phyloP scores from a whole-genome alignment of 64 coral and sea anemone genomes.

The Stylophora pistillata region DNA sequence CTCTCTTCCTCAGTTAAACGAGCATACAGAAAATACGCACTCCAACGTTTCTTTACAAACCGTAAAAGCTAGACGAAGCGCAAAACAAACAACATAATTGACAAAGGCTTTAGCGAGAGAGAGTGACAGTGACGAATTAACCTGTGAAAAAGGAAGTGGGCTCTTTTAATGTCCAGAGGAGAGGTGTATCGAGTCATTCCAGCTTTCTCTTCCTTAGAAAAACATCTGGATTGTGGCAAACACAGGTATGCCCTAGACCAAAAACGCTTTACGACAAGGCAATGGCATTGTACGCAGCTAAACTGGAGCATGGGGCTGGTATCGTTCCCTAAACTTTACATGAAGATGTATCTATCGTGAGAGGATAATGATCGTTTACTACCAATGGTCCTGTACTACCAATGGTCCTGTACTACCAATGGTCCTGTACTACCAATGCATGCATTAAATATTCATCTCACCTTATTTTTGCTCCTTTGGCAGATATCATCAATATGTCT shows the following conservation, averaged over 20 bases:
- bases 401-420: too few species aligned
- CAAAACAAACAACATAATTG: not conserved
- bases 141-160: too few species aligned
- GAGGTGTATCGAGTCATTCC: too few species aligned
- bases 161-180: not conserved
- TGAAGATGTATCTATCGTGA: constrained; percentile 11
- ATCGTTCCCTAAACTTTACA: constrained; percentile 24
- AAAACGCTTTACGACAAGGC: constrained; percentile 47
- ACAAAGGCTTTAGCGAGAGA: not conserved
- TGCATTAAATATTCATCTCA: too few species aligned
- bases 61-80: not conserved
- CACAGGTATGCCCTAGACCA: too few species aligned
- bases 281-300: constrained; percentile 27
- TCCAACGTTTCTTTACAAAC: constrained; percentile 24
- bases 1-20: constrained; percentile 21
- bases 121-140: not conserved
- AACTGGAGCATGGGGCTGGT: constrained; percentile 38
- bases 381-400: too few species aligned
- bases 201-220: constrained; percentile 27
- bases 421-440: too few species aligned
- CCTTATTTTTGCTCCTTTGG: too few species aligned
- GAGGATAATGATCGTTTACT: constrained; percentile 15
- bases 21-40: constrained; percentile 1
- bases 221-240: not conserved
- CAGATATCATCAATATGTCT: too few species aligned